A percentile compares a stretch with the other conserved stretches of the same genome.
Conservation (phyloP, 2,888 invertebrate genomes). For the Dysmachus trigonus region DNA sequence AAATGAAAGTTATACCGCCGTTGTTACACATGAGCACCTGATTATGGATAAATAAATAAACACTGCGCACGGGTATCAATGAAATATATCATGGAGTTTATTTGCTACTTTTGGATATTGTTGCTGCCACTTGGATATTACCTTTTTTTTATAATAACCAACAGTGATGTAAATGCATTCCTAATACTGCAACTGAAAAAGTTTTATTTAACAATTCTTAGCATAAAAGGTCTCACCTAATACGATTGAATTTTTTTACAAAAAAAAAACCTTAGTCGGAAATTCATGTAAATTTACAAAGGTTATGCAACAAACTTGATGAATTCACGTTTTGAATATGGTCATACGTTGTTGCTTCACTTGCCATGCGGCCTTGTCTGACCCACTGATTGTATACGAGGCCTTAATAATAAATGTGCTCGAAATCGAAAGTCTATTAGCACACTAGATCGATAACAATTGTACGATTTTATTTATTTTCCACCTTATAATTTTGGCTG, state of each 20-base stretch:
- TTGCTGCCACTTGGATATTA: background rate
- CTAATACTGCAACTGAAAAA: background rate
- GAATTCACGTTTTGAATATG: background rate
- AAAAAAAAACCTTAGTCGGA: background rate
- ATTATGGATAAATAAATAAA: background rate
- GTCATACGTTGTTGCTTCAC: background rate
- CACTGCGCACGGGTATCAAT: background rate
- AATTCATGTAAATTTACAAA: background rate
- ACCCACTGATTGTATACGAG: background rate
- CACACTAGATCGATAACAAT: background rate
- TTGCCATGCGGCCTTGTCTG: background rate
- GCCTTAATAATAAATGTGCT: background rate
- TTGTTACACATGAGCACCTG: constrained; percentile 19
- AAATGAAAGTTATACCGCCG: background rate
- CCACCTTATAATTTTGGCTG: background rate
- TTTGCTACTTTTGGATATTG: background rate
- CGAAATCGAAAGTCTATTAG: background rate
- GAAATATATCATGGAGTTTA: background rate
- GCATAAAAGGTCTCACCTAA: background rate
- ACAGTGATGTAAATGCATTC: constrained; percentile 1
- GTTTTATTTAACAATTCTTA: background rate
- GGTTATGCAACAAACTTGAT: background rate
- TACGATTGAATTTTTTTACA: background rate
- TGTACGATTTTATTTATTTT: background rate
- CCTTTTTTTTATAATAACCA: background rate